Evolutionary conservation across 2,888 invertebrate species (phyloP).

Genomic region (Zelleria hepariella): DNA sequence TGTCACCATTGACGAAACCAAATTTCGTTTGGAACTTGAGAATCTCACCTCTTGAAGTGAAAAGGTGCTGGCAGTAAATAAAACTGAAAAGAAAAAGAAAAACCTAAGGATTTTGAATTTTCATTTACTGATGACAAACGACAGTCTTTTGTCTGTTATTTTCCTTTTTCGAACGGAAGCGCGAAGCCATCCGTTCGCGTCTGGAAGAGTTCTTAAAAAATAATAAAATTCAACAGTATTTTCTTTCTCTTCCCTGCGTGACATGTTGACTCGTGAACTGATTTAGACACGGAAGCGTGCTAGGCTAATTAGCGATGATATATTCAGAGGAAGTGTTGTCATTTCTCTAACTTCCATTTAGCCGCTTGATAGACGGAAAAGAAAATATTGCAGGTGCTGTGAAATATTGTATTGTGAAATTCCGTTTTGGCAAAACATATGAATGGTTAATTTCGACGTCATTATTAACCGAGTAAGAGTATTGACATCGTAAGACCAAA

Average conservation of each 20-base stretch:
- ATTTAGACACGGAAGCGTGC: constrained; percentile 45
- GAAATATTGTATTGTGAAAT: neutral
- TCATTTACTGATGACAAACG: neutral
- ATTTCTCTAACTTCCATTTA: neutral
- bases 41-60: no score
- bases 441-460: neutral
- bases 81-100: neutral
- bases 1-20: no score
- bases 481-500: neutral
- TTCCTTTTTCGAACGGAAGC: neutral
- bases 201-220: neutral
- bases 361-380: neutral
- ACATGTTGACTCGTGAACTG: constrained; percentile 25
- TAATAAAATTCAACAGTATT: neutral
- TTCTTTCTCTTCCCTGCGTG: constrained; percentile 17
- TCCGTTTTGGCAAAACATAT: neutral
- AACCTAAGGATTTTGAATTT: neutral
- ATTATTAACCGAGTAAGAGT: neutral
- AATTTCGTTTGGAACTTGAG: no score
- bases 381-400: neutral
- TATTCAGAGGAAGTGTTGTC: constrained; percentile 28
- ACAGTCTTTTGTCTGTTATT: neutral
- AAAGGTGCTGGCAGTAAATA: no score
- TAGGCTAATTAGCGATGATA: constrained; percentile 49
- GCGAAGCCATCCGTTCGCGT: neutral